These are phyloP conservation scores for Trilocha varians DNA, from an alignment of 2,888 invertebrate genomes.

Conservation along the genomic window DNA sequence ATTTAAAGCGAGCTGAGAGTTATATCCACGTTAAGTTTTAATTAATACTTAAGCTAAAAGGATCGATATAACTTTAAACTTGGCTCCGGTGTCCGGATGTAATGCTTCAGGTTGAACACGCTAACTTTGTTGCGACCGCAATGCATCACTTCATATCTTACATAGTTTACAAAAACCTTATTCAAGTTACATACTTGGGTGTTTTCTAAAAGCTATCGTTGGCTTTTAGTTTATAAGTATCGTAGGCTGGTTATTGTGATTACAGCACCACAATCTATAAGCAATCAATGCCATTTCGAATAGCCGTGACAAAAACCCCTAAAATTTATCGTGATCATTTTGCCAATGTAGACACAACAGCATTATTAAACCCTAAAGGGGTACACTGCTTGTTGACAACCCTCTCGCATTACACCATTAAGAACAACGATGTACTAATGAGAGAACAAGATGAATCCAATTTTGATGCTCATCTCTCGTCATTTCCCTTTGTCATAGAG, in stretches of 20 bases:
- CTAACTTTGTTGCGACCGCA: constrained; percentile 41
- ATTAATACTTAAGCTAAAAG: too few species aligned
- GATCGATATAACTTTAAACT: constrained; percentile 6
- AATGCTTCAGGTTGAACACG: constrained; percentile 27
- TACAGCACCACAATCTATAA: too few species aligned
- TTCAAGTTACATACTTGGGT: too few species aligned
- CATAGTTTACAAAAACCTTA: not conserved
- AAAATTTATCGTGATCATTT: not conserved
- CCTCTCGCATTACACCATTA: not conserved
- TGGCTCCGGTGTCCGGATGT: constrained; percentile 20
- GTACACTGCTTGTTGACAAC: not conserved
- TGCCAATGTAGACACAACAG: not conserved
- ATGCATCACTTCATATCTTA: constrained; percentile 35
- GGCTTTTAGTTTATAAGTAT: too few species aligned
- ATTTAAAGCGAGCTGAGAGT: not conserved
- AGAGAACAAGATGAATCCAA: constrained; percentile 24
- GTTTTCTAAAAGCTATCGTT: too few species aligned
- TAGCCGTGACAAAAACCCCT: too few species aligned
- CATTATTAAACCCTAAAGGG: not conserved
- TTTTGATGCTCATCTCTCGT: constrained; percentile 30
- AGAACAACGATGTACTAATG: constrained; percentile 19
- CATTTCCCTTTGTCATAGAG: constrained; percentile 32
- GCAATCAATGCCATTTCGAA: too few species aligned
- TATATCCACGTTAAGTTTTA: not conserved
- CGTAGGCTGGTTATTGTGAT: too few species aligned